These are phyloP conservation scores for Aleiodes sp. DNA, from an alignment of 1,140 invertebrate genomes.

Conservation along the genomic window DNA sequence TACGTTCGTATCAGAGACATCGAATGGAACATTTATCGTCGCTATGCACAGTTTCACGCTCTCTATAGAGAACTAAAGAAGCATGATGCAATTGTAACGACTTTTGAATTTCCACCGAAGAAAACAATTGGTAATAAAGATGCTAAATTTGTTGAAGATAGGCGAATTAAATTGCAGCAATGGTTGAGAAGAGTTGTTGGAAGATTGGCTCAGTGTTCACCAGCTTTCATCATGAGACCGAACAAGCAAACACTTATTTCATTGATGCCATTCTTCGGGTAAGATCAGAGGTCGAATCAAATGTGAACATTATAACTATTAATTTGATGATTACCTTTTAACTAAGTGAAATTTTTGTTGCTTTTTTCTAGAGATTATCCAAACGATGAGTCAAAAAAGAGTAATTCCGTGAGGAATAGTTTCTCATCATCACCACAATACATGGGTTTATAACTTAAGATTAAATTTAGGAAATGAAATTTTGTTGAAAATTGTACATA, in stretches of 20 bases:
- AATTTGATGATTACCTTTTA: background rate
- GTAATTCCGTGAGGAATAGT: slow-evolving; percentile 52
- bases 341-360: too few species aligned
- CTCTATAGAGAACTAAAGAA: slow-evolving; percentile 85
- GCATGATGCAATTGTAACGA: slow-evolving; percentile 78
- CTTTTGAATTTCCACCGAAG: slow-evolving; percentile 93
- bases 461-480: slow-evolving; percentile 37
- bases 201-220: slow-evolving; percentile 72
- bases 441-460: slow-evolving; percentile 59
- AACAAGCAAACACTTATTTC: slow-evolving; percentile 77
- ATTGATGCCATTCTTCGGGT: slow-evolving; percentile 86
- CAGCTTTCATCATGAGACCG: slow-evolving; percentile 74
- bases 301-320: background rate
- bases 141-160: slow-evolving; percentile 63
- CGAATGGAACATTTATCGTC: slow-evolving; percentile 93
- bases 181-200: slow-evolving; percentile 83
- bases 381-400: slow-evolving; percentile 50
- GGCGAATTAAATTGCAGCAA: slow-evolving; percentile 73
- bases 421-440: slow-evolving; percentile 62
- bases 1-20: slow-evolving; percentile 86
- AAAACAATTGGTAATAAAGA: slow-evolving; percentile 87
- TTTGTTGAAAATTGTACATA: slow-evolving; percentile 6
- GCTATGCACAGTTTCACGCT: slow-evolving; percentile 90
- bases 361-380: slow-evolving; percentile 48
- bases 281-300: slow-evolving; percentile 41